Conservation (phyloP, 2,113 vertebrate genomes). For the Myiozetetes cayanensis region DNA sequence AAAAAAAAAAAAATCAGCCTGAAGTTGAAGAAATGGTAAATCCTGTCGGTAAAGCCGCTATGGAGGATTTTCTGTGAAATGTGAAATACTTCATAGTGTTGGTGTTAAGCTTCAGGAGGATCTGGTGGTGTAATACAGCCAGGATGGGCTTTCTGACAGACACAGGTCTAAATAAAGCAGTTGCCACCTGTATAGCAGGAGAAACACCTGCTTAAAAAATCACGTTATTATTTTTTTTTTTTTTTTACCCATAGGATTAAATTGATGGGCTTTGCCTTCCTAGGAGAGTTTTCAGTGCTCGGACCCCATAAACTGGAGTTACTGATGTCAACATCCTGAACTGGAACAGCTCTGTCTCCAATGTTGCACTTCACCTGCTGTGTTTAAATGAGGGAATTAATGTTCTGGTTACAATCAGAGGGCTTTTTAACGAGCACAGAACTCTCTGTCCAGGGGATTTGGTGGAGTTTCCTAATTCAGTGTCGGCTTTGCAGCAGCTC, state of each 20-base stretch:
- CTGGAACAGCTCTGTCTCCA: not conserved
- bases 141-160: not conserved
- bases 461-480: not conserved
- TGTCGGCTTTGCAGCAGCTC: not conserved
- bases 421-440: not conserved
- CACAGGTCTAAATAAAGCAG: not conserved
- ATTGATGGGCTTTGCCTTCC: not conserved
- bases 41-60: slow-evolving; percentile 40
- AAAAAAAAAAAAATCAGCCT: not conserved
- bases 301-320: not conserved
- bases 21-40: slow-evolving; percentile 39
- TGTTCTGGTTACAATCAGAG: not conserved
- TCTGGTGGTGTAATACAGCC: not conserved
- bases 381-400: not conserved
- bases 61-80: slow-evolving; percentile 35
- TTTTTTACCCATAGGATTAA: not conserved
- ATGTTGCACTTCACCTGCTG: not conserved
- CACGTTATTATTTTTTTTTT: fast-evolving
- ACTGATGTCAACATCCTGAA: not conserved
- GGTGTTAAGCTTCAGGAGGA: not conserved
- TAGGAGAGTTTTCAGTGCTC: not conserved
- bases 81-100: not conserved
- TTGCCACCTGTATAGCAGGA: not conserved
- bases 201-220: not conserved
- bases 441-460: not conserved